Evolutionary conservation across 2,113 vertebrate species (phyloP).

Genomic region (Ptilorrhoa leucosticta): DNA sequence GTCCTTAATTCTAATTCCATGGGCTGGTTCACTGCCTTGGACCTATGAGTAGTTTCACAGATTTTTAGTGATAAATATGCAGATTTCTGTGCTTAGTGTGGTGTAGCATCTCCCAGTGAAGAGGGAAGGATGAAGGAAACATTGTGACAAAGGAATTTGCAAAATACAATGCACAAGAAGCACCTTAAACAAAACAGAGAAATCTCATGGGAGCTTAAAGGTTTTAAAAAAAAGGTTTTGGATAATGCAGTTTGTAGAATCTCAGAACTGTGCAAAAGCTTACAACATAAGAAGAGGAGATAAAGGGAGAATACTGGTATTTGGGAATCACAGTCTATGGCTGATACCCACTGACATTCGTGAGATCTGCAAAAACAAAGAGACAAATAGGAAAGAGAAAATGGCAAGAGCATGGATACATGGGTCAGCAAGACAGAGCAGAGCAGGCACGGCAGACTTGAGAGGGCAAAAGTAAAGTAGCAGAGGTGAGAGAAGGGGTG

Average conservation of each 20-base stretch:
- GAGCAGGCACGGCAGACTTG: not conserved
- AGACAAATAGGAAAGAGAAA: not conserved
- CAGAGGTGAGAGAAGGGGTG: not conserved
- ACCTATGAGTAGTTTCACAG: not conserved
- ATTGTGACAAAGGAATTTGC: not conserved
- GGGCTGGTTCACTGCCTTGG: not conserved
- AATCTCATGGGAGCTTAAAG: not conserved
- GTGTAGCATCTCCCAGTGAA: not conserved
- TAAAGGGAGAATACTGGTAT: not conserved
- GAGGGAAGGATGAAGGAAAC: not conserved
- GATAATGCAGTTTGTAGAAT: not conserved
- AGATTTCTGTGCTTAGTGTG: not conserved
- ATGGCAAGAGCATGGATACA: not conserved
- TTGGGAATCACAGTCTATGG: not conserved
- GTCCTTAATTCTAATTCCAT: not conserved
- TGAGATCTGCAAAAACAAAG: not conserved
- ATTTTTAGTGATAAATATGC: not conserved
- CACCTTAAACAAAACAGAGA: not conserved
- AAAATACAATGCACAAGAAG: not conserved
- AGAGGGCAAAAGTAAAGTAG: not conserved
- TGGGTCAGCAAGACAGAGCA: not conserved
- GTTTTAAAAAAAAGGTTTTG: not conserved
- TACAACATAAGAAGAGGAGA: not conserved
- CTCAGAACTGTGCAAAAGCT: not conserved
- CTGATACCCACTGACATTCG: not conserved